Percentiles rank a stretch among this genome's conserved stretches.
These are phyloP conservation scores for Pseudochromis fuscus DNA, from an alignment of 2,797 vertebrate genomes.

Conservation along the genomic window DNA sequence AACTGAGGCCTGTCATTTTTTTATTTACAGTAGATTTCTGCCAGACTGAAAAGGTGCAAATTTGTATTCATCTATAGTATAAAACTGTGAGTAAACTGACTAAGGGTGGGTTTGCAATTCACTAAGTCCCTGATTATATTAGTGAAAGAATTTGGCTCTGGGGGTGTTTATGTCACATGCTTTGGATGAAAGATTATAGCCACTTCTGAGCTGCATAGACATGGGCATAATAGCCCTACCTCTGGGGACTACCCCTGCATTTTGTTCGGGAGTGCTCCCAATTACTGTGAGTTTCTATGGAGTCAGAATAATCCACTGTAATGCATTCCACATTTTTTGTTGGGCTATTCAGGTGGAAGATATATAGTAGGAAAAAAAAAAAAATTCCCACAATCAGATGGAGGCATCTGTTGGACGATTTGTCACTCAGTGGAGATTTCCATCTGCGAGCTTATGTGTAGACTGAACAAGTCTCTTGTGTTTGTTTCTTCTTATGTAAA, in stretches of 20 bases:
- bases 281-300: conserved; percentile 71
- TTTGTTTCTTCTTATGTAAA: conserved; percentile 49
- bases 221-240: conserved; percentile 70
- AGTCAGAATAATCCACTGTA: conserved; percentile 65
- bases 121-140: conserved; percentile 71
- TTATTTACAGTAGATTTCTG: not conserved
- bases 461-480: conserved; percentile 53
- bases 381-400: conserved; percentile 58
- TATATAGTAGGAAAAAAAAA: conserved; percentile 10
- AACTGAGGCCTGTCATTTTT: too few relatives aligned
- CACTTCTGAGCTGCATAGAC: conserved; percentile 74
- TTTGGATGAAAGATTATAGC: conserved; percentile 76
- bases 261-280: conserved; percentile 71
- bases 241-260: conserved; percentile 68
- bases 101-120: conserved; percentile 47
- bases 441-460: conserved; percentile 50
- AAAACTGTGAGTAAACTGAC: conserved; percentile 56
- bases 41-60: conserved; percentile 17
- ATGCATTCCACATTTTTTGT: conserved; percentile 48
- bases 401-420: conserved; percentile 72
- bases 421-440: conserved; percentile 60
- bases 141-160: conserved; percentile 63
- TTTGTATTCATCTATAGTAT: conserved; percentile 37
- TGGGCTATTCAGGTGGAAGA: conserved; percentile 52
- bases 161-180: conserved; percentile 74